phyloP scores from a whole-genome alignment of 2,113 vertebrate species.

The Tachuris rubrigastra region DNA sequence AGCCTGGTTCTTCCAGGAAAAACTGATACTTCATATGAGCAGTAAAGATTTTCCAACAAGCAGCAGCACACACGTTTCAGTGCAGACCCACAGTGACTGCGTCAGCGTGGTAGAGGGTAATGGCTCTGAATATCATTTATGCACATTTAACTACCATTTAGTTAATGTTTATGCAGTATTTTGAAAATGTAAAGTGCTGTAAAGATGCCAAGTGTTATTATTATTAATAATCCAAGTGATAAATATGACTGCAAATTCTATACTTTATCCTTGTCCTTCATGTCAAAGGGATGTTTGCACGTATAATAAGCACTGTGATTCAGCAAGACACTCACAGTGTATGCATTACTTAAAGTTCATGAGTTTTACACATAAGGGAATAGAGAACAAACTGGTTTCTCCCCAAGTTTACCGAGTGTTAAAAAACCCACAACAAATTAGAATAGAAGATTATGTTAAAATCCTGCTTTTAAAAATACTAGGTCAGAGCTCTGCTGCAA shows the following conservation, averaged over 20 bases:
- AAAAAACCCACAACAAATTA: not conserved
- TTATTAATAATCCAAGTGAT: constrained; percentile 47
- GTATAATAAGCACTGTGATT: not conserved
- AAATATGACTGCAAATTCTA: constrained; percentile 37
- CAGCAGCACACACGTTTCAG: not conserved
- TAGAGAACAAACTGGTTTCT: not conserved
- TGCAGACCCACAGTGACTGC: not conserved
- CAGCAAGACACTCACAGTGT: not conserved
- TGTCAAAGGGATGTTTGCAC: constrained; percentile 2
- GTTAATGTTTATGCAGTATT: constrained; percentile 61
- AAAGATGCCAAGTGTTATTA: constrained; percentile 54
- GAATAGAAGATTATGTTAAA: constrained; percentile 12
- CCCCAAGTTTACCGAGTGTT: not conserved
- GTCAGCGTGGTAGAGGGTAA: constrained; percentile 14
- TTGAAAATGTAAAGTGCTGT: constrained; percentile 45
- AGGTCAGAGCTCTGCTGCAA: not conserved
- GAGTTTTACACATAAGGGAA: not conserved
- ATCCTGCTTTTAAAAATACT: not conserved
- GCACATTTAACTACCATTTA: constrained; percentile 58
- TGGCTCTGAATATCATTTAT: constrained; percentile 57
- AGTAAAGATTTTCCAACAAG: constrained; percentile 50
- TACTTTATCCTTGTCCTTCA: constrained; percentile 12
- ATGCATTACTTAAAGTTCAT: not conserved
- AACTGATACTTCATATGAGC: constrained; percentile 44
- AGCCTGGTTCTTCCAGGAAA: constrained; percentile 40